Conservation (phyloP, 2,888 invertebrate genomes). For the Flexamia atlantica region DNA sequence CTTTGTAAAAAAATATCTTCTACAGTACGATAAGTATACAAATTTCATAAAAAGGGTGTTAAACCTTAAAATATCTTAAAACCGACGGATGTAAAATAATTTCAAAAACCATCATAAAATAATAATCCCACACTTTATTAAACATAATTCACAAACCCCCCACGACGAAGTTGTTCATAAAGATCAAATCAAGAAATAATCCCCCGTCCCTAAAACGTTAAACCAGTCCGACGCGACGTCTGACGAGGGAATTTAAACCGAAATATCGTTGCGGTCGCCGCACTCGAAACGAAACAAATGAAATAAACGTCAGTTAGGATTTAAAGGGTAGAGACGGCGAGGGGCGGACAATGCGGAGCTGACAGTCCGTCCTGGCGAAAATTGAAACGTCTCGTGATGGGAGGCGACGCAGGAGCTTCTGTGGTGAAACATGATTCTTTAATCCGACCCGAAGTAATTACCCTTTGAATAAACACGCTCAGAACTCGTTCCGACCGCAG, state of each 20-base stretch:
- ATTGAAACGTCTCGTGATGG: constrained; percentile 53
- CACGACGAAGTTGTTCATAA: too few species aligned
- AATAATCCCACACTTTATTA: too few species aligned
- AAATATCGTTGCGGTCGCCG: constrained; percentile 11
- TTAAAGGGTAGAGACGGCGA: constrained; percentile 43
- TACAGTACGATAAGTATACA: too few species aligned
- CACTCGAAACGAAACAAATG: constrained; percentile 44
- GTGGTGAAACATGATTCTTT: constrained; percentile 58
- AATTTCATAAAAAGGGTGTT: too few species aligned
- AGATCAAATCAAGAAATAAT: too few species aligned
- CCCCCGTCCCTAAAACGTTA: background rate
- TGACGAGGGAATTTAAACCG: constrained; percentile 16
- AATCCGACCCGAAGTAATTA: constrained; percentile 46
- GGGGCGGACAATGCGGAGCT: constrained; percentile 8
- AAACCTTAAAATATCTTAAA: too few species aligned
- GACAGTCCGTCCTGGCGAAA: constrained; percentile 46
- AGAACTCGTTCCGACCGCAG: constrained; percentile 49
- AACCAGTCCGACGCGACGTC: constrained; percentile 3
- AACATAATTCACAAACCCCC: too few species aligned
- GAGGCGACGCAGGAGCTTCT: constrained; percentile 7
- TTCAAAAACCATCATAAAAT: too few species aligned
- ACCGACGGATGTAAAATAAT: too few species aligned
- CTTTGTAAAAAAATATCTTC: too few species aligned
- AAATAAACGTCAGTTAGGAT: constrained; percentile 56
- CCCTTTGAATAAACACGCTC: constrained; percentile 56